These are phyloP conservation scores for Meloidogyne exigua DNA, from an alignment of 1,140 invertebrate genomes.

Conservation along the genomic window DNA sequence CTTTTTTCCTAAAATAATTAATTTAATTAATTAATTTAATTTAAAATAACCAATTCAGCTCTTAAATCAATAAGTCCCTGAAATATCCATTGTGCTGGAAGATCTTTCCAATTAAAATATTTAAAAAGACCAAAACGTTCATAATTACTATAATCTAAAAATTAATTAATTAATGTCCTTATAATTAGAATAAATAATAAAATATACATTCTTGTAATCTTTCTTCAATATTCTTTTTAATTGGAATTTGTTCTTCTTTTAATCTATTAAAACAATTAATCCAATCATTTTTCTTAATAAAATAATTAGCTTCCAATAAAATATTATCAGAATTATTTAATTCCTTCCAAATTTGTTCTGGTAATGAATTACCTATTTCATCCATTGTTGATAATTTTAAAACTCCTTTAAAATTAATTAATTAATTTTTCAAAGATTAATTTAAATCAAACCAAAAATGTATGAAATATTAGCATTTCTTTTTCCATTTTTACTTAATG, in stretches of 20 bases:
- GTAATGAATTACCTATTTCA: background rate
- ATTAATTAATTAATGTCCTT: background rate
- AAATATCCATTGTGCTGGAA: background rate
- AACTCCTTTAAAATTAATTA: background rate
- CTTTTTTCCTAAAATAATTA: background rate
- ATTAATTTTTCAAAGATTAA: background rate
- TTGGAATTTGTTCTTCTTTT: background rate
- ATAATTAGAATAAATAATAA: no score
- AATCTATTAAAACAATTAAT: background rate
- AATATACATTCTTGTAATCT: background rate
- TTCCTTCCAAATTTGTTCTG: background rate
- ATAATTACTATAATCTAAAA: background rate
- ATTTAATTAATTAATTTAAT: background rate
- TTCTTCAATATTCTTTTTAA: background rate
- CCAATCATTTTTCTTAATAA: background rate
- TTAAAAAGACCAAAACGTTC: background rate
- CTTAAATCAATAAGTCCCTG: background rate
- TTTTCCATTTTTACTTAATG: background rate
- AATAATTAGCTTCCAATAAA: background rate
- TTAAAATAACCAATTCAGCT: background rate
- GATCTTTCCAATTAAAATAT: conserved; percentile 1
- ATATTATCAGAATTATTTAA: background rate
- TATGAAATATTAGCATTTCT: background rate
- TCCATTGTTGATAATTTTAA: background rate
- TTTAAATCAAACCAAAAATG: background rate